Evolutionary conservation across 35 echinoderm and acorn worm genomes (phyloP), one percentile per base, ranked within the genome.

Genomic region (Heliocidaris erythrogramma): DNA sequence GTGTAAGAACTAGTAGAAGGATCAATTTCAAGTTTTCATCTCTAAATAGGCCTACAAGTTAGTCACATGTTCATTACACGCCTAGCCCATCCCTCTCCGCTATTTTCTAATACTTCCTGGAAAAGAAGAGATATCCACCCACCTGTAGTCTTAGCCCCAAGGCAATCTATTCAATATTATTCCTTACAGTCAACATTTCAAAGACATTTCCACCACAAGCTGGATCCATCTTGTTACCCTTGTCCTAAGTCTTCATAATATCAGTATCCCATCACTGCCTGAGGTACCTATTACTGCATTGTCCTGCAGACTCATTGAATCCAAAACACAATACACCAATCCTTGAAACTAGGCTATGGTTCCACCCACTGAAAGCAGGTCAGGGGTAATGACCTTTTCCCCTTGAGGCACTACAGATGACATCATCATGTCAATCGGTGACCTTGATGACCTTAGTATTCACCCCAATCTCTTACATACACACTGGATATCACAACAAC

Each of bases 341-440:
- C 65, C 65, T 78, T 78, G 65, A n/a, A 78, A 78, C 21, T 27
- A 78, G 65, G 65, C 65, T 78, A 78, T 78, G 65, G 65, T 78
- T 78, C 65, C 65, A 78, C 65, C 18, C 27, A 78, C 65, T 78
- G 65, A 78, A 78, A 78, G 65, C 65, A 78, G 65, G 65, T 78
- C 65, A 78, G 65, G 65, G 65, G 65, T 78, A 78, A 78, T 78
- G 65, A 78, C 65, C 65, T 27, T 78, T 78, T 78, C 65, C 65
- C 65, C 65, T n/a, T 78, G 65, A 78, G 65, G 65, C 65, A 78
- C n/a, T 78, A 78, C 21, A 78, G 65, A 78, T 78, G 65, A 78
- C 65, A 78, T 78, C 65, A 78, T 78, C 65, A 78, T 78, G 65
- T 78, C 65, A 78, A n/a, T 78, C 65, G 21, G 18, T 18, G 65